Base-by-base conservation (phyloP, 2,797 vertebrate genomes). In the Lagocephalus sceleratus region DNA sequence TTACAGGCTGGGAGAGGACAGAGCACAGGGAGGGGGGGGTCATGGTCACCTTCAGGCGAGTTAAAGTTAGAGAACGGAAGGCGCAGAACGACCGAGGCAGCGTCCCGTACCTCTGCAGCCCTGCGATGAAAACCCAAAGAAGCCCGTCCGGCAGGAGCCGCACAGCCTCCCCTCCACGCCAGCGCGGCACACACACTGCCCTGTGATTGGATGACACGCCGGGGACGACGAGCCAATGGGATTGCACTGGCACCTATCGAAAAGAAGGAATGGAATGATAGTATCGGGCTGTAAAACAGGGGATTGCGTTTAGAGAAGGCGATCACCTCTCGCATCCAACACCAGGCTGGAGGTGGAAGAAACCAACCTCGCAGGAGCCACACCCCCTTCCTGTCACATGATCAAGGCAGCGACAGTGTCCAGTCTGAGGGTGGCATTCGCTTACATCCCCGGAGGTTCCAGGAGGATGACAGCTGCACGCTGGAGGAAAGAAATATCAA, bases 71-170 rank as follows among this genome's bases (percentile, higher is more conserved):
- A 54, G 65, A 54, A 6, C 67, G 59, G 43, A 38, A 40, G 7
- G 14, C 22, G 53, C 25, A 46, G 44, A 47, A 76, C 44, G 63
- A 67, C 50, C 63, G 17, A 43, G 55, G 63, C 53, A 17, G 54
- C 68, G 58, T 66, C 48, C 57, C 40, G 63, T 87, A 97, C 96
- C 94, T 88, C 90, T 87, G 85, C 95, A 97, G 57, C 96, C 95
- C 66, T 86, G 91, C 72, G 88, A 79, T 0, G 95, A 95, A 86
- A 97, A 95, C 68, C 94, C 89, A 0, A 95, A 98, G 88, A 94
- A 97, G 32, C 92, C 92, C 0, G 63, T 69, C 21, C 90, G 90
- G 75, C 95, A 98, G 0, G 56, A 73, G 61, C 92, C 87, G 0
- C 96, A 98, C 42, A 71, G 75, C 11, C 17, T 83, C 41, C 95